Evolutionary conservation across 2,888 invertebrate species (phyloP).

Genomic region (Steinernema scapterisci): DNA sequence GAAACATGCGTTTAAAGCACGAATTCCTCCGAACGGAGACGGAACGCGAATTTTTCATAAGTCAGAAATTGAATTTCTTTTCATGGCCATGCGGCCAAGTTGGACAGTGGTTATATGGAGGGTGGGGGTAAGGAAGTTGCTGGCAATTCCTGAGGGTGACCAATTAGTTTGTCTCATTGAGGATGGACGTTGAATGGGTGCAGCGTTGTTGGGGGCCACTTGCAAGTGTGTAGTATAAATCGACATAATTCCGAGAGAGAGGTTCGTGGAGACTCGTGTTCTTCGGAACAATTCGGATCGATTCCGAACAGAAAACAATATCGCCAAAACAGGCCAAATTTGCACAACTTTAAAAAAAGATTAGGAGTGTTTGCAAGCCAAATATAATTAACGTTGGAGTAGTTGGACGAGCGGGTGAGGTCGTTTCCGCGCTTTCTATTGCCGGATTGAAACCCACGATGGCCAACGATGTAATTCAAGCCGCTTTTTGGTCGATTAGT

Average conservation of each 20-base stretch:
- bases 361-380: neutral
- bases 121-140: neutral
- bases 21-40: neutral
- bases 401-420: no score
- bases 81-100: neutral
- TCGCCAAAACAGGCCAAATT: neutral
- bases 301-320: neutral
- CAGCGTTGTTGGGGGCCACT: no score
- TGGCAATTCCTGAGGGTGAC: neutral
- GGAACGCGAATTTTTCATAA: no score
- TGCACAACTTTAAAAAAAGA: no score
- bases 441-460: neutral
- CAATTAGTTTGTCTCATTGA: slow-evolving; percentile 24
- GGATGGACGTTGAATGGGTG: neutral
- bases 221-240: no score
- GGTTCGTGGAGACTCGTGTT: no score
- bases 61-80: no score
- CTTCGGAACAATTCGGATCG: neutral
- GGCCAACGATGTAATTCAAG: slow-evolving; percentile 26
- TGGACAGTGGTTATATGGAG: neutral
- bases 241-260: no score
- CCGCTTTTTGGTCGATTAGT: slow-evolving; percentile 24
- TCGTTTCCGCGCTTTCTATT: slow-evolving; percentile 2
- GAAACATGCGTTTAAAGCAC: neutral
- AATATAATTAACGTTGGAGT: neutral